A percentile compares a stretch with the other conserved stretches of the same genome.
These are phyloP conservation scores for Acanthopleura granulata DNA, from an alignment of 2,888 invertebrate genomes.

Conservation along the genomic window DNA sequence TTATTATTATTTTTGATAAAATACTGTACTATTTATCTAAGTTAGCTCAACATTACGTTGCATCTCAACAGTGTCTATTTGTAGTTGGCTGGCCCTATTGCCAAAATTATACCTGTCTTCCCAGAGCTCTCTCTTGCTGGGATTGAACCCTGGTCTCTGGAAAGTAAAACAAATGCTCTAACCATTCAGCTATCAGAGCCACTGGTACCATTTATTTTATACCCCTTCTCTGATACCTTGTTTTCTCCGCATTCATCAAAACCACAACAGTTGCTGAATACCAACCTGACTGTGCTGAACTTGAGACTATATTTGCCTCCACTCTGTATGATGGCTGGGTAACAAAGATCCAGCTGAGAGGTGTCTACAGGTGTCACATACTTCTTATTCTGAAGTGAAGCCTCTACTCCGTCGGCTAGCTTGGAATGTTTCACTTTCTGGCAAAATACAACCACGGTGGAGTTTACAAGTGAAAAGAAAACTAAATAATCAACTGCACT, in stretches of 20 bases:
- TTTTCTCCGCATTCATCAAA: no score
- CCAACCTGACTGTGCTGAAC: slow-evolving; percentile 85
- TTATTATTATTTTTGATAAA: no score
- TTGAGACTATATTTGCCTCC: slow-evolving; percentile 98
- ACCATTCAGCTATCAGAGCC: not conserved
- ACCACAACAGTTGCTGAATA: not conserved
- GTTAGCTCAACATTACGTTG: no score
- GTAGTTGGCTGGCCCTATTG: no score
- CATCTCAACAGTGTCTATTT: no score
- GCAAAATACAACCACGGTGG: slow-evolving; percentile 48
- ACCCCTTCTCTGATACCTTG: not conserved
- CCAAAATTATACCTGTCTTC: no score
- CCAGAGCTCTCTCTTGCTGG: no score
- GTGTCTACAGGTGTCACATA: slow-evolving; percentile 92
- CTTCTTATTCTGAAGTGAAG: slow-evolving; percentile 94
- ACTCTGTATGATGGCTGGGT: slow-evolving; percentile 98
- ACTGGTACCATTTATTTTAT: not conserved
- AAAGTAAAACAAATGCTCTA: slow-evolving; percentile 1
- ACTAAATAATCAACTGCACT: no score
- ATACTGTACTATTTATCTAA: no score
- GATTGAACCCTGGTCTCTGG: no score
- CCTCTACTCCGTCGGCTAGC: slow-evolving; percentile 93
- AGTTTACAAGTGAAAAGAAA: no score
- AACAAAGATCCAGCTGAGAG: slow-evolving; percentile 94
- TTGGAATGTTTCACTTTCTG: slow-evolving; percentile 97